These are phyloP conservation scores for Lithobates sylvaticus DNA, from an alignment of 2,797 vertebrate genomes.

Conservation along the genomic window DNA sequence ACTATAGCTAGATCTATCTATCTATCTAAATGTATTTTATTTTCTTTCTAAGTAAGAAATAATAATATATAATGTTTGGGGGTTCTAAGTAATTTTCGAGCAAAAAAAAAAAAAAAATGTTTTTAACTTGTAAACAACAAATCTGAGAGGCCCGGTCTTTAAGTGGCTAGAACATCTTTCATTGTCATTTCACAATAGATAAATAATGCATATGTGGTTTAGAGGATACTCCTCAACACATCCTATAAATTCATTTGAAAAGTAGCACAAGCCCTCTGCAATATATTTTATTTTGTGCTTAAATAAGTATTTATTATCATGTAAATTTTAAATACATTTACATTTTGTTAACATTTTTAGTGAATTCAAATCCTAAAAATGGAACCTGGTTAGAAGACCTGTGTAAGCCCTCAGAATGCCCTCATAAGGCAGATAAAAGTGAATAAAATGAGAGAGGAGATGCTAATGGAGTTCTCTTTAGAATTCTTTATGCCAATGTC, in stretches of 20 bases:
- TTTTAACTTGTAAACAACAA: no score
- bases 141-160: no score
- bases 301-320: not conserved
- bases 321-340: constrained; percentile 24
- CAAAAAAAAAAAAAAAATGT: no score
- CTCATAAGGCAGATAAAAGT: constrained; percentile 79
- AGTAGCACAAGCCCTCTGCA: not conserved
- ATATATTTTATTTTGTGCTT: not conserved
- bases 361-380: constrained; percentile 62
- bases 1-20: no score
- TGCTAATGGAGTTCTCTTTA: constrained; percentile 96
- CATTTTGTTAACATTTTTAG: constrained; percentile 61
- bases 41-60: no score
- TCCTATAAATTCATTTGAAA: not conserved
- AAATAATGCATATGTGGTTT: not conserved
- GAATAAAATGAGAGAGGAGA: constrained; percentile 84
- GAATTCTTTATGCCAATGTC: constrained; percentile 98
- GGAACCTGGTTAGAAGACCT: constrained; percentile 67
- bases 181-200: no score
- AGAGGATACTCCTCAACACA: not conserved
- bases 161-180: no score
- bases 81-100: no score
- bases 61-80: no score
- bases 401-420: constrained; percentile 77
- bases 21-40: no score